Percentiles rank a stretch among this genome's conserved stretches.
These are phyloP conservation scores for Cinara cedri DNA, from an alignment of 2,888 invertebrate species.

Conservation along the genomic window DNA sequence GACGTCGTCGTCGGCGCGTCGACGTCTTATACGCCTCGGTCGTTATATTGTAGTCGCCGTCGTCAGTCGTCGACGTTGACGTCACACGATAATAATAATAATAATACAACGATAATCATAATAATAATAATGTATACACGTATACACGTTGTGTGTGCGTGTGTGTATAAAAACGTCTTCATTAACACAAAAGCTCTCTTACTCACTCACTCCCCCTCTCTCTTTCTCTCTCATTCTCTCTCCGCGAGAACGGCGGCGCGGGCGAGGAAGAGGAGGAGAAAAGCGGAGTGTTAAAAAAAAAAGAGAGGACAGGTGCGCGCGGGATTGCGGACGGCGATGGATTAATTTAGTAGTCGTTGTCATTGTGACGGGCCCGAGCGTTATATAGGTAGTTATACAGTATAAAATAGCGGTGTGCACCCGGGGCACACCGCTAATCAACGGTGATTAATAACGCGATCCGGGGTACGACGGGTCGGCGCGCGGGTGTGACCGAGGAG, in stretches of 20 bases:
- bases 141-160: neutral
- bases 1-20: neutral
- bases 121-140: slow-evolving; percentile 5
- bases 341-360: slow-evolving; percentile 55
- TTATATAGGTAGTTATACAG: too few relatives aligned
- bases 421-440: slow-evolving; percentile 46
- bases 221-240: too few relatives aligned
- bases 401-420: neutral
- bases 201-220: too few relatives aligned
- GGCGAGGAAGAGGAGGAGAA: neutral
- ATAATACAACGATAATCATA: neutral
- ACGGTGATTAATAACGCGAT: slow-evolving; percentile 55
- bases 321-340: slow-evolving; percentile 34
- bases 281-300: neutral
- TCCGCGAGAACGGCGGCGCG: neutral
- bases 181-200: slow-evolving; percentile 50
- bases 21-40: neutral
- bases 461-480: neutral
- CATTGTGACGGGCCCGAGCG: slow-evolving; percentile 50
- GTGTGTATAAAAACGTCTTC: slow-evolving; percentile 33
- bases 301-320: neutral
- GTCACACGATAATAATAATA: neutral
- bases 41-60: too few relatives aligned
- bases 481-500: neutral
- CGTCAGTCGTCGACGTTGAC: too few relatives aligned